Evolutionary conservation across 2,888 invertebrate genomes (phyloP), one percentile per base, ranked within the genome.

Genomic region (Homarus gammarus): DNA sequence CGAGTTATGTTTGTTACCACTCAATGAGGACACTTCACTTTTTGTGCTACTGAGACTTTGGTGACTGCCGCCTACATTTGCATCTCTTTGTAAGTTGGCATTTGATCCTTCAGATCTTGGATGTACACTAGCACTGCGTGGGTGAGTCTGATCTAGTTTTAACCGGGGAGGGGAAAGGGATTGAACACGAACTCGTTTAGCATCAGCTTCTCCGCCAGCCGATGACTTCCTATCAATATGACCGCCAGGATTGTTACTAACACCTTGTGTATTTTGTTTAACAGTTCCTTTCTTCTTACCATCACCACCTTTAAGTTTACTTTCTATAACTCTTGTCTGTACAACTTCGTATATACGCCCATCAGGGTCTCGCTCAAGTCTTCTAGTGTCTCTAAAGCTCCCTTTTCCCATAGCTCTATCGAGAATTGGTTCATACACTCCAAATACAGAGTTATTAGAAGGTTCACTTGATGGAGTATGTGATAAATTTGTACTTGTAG

Each of bases 321-420:
- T 88, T 40, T 88, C 88, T 33, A 91, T 82, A 36, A 85, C 70
- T 85, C 81, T 84, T 8, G 90, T 88, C 44, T 82, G 85, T 77
- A 90, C 91, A 27, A 90, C 89, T 83, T 91, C 91, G 75, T 90
- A 91, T 18, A 91, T 73, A 38, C 88, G 87, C 5, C 88, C 91
- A 75, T 88, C 89, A 12, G 84, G 85, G 38, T 91, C 91, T 33
- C 89, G 40, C 38, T 89, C 81, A 40, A 86, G 38, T 64, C 87
- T 64, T 18, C 85, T 75, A 56, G 56, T 83, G 75, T 91, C 91
- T 44, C 84, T 79, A 22, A 84, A n/a, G 51, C 64, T 84, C 56
- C 85, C 81, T 84, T 79, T 78, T 18, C 72, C 73, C 18, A 84
- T 56, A 61, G 89, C 89, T 70, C 89, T 79, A 40, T 89, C 91